Evolutionary conservation across 2,113 vertebrate species (phyloP).

Genomic region (Vireo altiloquus): DNA sequence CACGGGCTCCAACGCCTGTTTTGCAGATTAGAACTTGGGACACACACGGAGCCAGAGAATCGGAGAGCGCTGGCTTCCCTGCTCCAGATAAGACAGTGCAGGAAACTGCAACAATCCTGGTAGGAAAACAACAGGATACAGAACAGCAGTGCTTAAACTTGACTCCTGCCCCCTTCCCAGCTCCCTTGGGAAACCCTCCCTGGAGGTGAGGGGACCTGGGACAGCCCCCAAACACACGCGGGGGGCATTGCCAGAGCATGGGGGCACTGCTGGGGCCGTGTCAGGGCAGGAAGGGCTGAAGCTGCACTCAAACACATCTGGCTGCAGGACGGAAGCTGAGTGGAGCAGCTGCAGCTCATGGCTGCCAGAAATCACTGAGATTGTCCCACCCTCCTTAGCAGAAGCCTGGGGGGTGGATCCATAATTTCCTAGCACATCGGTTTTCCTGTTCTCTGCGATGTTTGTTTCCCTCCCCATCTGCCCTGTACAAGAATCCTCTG

Average conservation of each 20-base stretch:
- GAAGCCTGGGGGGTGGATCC: conserved; percentile 29
- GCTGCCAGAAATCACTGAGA: conserved; percentile 15
- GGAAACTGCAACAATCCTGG: conserved; percentile 47
- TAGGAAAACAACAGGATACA: conserved; percentile 62
- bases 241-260: not conserved
- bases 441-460: conserved; percentile 9
- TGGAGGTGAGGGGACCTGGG: not conserved
- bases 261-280: not conserved
- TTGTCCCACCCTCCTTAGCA: conserved; percentile 25
- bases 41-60: not conserved
- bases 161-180: not conserved
- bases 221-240: not conserved
- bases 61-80: not conserved
- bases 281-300: not conserved
- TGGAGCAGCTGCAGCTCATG: not conserved
- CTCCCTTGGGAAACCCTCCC: not conserved
- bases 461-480: conserved; percentile 19
- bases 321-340: not conserved
- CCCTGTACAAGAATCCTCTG: not conserved
- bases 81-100: conserved; percentile 52
- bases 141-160: not conserved
- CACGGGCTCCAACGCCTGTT: not conserved
- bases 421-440: not conserved
- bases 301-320: not conserved
- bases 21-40: not conserved